Evolutionary conservation across 2,797 vertebrate genomes (phyloP).

Genomic region (Paedocypris micromegethes): DNA sequence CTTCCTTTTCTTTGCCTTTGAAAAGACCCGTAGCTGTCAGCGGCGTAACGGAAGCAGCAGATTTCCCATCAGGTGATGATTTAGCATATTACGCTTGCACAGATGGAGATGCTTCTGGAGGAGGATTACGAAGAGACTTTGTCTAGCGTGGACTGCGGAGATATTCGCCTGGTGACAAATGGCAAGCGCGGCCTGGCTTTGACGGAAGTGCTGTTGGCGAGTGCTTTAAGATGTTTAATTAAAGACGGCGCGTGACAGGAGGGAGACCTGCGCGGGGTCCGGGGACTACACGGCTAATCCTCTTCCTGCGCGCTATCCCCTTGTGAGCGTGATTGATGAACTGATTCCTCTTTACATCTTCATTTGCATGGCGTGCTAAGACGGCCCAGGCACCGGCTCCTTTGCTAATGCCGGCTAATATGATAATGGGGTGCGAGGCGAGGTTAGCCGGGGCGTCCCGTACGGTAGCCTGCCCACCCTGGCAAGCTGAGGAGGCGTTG

Average conservation of each 20-base stretch:
- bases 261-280: conserved; percentile 57
- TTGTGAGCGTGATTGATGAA: conserved; percentile 73
- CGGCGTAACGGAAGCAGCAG: conserved; percentile 29
- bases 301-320: conserved; percentile 61
- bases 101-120: conserved; percentile 33
- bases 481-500: neutral
- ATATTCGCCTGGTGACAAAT: conserved; percentile 36
- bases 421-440: conserved; percentile 45
- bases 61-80: conserved; percentile 38
- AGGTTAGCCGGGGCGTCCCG: conserved; percentile 33
- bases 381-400: conserved; percentile 53
- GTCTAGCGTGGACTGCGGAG: conserved; percentile 19
- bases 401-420: conserved; percentile 47
- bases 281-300: conserved; percentile 60
- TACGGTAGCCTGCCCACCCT: neutral
- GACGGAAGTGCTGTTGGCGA: conserved; percentile 51
- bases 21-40: conserved; percentile 25
- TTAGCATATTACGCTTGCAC: conserved; percentile 45
- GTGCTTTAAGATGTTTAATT: conserved; percentile 73
- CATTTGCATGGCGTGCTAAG: conserved; percentile 63
- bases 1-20: conserved; percentile 32
- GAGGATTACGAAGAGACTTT: conserved; percentile 24
- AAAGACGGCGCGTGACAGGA: conserved; percentile 60
- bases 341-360: conserved; percentile 69
- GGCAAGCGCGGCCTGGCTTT: conserved; percentile 41